These are phyloP conservation scores for Euthynnus affinis DNA, from an alignment of 2,797 vertebrate species.

Conservation along the genomic window DNA sequence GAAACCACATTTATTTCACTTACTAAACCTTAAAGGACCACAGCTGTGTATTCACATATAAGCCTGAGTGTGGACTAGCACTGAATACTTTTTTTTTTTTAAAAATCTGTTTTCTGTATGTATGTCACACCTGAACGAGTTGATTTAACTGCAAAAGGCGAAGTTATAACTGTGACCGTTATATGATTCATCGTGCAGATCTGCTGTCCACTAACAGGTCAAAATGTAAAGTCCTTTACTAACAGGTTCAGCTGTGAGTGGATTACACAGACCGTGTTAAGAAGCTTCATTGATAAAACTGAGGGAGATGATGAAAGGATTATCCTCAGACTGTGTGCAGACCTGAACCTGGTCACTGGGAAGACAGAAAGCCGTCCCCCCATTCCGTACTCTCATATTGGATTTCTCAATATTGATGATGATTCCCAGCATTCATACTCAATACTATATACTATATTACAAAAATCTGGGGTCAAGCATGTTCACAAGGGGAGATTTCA, in stretches of 20 bases:
- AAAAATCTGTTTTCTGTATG: too few relatives aligned
- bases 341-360: constrained; percentile 3
- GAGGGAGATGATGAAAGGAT: constrained; percentile 33
- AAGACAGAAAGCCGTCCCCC: not conserved
- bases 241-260: constrained; percentile 13
- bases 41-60: not conserved
- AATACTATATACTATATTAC: too few relatives aligned
- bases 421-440: too few relatives aligned
- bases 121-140: not conserved
- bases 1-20: not conserved
- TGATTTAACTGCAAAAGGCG: not conserved
- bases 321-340: constrained; percentile 12
- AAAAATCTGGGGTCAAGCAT: not conserved
- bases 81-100: too few relatives aligned
- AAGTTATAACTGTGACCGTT: not conserved
- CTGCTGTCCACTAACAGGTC: not conserved
- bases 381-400: constrained; percentile 6
- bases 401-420: too few relatives aligned
- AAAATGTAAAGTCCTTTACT: not conserved
- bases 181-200: not conserved
- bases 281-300: constrained; percentile 57
- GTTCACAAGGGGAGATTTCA: too few relatives aligned
- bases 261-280: constrained; percentile 19
- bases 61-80: not conserved
- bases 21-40: not conserved